phyloP scores from a whole-genome alignment of 2,113 vertebrate genomes.

The Chionodraco myersi region DNA sequence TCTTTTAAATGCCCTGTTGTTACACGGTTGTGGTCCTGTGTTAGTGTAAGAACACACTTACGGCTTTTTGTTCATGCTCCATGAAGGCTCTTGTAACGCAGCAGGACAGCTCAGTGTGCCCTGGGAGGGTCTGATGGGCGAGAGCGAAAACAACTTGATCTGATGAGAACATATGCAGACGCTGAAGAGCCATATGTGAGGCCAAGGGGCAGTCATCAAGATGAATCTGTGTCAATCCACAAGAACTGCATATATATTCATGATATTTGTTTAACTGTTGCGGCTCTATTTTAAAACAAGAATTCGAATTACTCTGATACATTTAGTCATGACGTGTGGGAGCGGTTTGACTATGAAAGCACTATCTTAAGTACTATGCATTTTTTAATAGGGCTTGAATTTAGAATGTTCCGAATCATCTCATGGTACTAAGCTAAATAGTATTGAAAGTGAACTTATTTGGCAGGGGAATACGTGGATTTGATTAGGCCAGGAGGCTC shows the following conservation, averaged over 20 bases:
- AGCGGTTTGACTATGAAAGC: slow-evolving; percentile 12
- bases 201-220: slow-evolving; percentile 40
- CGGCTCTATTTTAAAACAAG: not conserved
- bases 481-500: slow-evolving; percentile 17
- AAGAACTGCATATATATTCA: not conserved
- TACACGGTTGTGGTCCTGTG: slow-evolving; percentile 19
- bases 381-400: slow-evolving; percentile 33
- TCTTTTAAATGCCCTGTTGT: not conserved
- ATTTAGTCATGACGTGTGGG: slow-evolving; percentile 8
- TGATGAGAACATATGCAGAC: slow-evolving; percentile 53
- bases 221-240: slow-evolving; percentile 29
- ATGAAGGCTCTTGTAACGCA: slow-evolving; percentile 32
- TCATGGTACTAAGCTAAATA: slow-evolving; percentile 21
- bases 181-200: slow-evolving; percentile 43
- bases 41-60: slow-evolving; percentile 47
- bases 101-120: slow-evolving; percentile 25
- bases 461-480: slow-evolving; percentile 5
- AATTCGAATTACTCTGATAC: not conserved
- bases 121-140: slow-evolving; percentile 15
- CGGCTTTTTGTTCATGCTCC: not conserved
- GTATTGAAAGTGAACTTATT: slow-evolving; percentile 16
- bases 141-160: slow-evolving; percentile 35
- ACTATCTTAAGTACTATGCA: slow-evolving; percentile 12
- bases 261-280: slow-evolving; percentile 16
- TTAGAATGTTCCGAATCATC: slow-evolving; percentile 27